Percentiles rank a stretch among this genome's conserved stretches.
These are phyloP conservation scores for Lamellibrachia luymesi DNA, from an alignment of 1,140 invertebrate genomes.

Conservation along the genomic window DNA sequence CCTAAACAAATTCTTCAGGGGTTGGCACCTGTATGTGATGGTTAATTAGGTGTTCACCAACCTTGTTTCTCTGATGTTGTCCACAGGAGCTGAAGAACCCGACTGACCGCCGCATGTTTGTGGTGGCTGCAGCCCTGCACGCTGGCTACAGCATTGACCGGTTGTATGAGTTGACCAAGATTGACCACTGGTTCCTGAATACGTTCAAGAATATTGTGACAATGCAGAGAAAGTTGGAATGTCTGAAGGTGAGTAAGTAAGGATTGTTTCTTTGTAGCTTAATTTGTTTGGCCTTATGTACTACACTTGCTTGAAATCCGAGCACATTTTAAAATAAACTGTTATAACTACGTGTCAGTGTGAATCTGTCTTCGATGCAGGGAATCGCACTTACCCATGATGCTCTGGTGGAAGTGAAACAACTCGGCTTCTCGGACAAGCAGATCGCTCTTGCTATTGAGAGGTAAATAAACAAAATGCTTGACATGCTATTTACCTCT, in stretches of 20 bases:
- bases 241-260: conserved; percentile 39
- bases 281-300: not conserved
- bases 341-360: not conserved
- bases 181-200: conserved; percentile 94
- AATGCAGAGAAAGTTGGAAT: conserved; percentile 67
- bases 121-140: conserved; percentile 86
- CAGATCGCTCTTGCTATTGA: conserved; percentile 88
- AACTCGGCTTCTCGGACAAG: conserved; percentile 95
- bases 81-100: conserved; percentile 80
- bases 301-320: not conserved
- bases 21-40: too few relatives aligned
- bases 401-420: conserved; percentile 79
- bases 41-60: not conserved
- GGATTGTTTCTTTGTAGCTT: not conserved
- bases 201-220: conserved; percentile 92
- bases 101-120: conserved; percentile 96
- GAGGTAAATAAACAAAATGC: conserved; percentile 67
- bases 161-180: conserved; percentile 90
- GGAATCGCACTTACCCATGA: conserved; percentile 50
- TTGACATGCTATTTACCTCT: not conserved
- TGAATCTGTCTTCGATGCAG: conserved; percentile 24
- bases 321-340: not conserved
- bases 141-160: conserved; percentile 77
- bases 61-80: conserved; percentile 27
- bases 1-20: too few relatives aligned